Conservation (phyloP, 1,140 invertebrate genomes). For the Dermatophagoides farinae region DNA sequence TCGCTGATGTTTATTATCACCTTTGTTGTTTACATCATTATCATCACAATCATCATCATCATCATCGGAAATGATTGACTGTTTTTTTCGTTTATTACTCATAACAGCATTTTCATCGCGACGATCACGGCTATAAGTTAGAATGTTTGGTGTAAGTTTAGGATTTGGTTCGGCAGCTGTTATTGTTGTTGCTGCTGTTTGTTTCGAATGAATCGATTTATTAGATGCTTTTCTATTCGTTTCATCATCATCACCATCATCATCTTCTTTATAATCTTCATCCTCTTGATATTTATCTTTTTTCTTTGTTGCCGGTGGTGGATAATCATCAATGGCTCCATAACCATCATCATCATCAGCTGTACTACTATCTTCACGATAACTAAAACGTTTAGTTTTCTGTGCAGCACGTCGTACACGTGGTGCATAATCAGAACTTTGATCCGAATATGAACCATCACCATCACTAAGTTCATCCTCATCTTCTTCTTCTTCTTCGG, state of each 20-base stretch:
- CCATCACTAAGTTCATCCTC: neutral
- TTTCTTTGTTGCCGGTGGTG: slow-evolving; percentile 28
- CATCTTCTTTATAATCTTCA: slow-evolving; percentile 30
- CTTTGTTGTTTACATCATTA: too few species aligned
- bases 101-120: too few species aligned
- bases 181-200: neutral
- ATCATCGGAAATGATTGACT: neutral
- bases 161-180: neutral
- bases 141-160: neutral
- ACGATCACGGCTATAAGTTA: too few species aligned
- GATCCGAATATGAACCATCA: neutral
- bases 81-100: too few species aligned
- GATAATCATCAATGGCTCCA: neutral
- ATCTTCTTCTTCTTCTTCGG: slow-evolving; percentile 1
- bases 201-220: slow-evolving; percentile 15
- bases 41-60: too few species aligned
- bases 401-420: slow-evolving; percentile 6
- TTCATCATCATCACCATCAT: slow-evolving; percentile 29
- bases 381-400: slow-evolving; percentile 19
- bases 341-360: slow-evolving; percentile 28
- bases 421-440: slow-evolving; percentile 9
- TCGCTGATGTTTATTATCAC: too few species aligned
- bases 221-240: slow-evolving; percentile 22
- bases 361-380: slow-evolving; percentile 22
- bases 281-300: slow-evolving; percentile 19